Conservation (phyloP, 2,797 vertebrate genomes). For the Menidia menidia region DNA sequence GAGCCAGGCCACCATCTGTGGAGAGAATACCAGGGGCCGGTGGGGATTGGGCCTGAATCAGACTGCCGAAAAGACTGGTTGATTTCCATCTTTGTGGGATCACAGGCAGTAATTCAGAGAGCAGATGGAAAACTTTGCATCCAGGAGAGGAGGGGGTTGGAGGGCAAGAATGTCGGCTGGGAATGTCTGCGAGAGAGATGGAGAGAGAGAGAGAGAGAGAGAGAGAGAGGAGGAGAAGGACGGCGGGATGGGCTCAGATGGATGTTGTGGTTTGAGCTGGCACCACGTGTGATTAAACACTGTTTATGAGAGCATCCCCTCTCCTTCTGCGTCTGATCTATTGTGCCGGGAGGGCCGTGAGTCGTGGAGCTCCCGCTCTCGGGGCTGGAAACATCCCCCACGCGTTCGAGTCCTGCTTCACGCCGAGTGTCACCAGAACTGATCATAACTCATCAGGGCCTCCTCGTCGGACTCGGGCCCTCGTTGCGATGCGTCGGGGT, state of each 20-base stretch:
- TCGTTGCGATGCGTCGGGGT: constrained; percentile 28
- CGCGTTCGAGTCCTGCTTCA: constrained; percentile 46
- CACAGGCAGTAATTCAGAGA: constrained; percentile 61
- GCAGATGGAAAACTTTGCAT: constrained; percentile 73
- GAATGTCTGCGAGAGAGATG: constrained; percentile 15
- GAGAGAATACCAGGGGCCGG: constrained; percentile 33
- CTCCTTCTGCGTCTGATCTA: constrained; percentile 50
- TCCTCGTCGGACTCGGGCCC: constrained; percentile 41
- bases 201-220: constrained; percentile 30
- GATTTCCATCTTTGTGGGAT: constrained; percentile 70
- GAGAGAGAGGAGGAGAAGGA: constrained; percentile 31
- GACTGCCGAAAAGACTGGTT: constrained; percentile 60
- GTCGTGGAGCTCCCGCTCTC: constrained; percentile 51
- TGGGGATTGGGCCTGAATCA: constrained; percentile 50
- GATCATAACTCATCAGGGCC: constrained; percentile 35
- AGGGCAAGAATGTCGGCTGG: constrained; percentile 9
- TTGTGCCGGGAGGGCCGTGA: constrained; percentile 41
- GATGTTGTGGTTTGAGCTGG: constrained; percentile 58
- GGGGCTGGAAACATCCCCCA: constrained; percentile 49
- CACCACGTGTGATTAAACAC: constrained; percentile 51
- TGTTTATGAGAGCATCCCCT: constrained; percentile 50
- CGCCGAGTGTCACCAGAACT: constrained; percentile 39
- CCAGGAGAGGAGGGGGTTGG: constrained; percentile 27
- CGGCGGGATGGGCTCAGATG: constrained; percentile 48
- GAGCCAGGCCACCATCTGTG: constrained; percentile 63